These are phyloP conservation scores for Porphyrio hochstetteri DNA, from an alignment of 2,113 vertebrate genomes.

Conservation along the genomic window DNA sequence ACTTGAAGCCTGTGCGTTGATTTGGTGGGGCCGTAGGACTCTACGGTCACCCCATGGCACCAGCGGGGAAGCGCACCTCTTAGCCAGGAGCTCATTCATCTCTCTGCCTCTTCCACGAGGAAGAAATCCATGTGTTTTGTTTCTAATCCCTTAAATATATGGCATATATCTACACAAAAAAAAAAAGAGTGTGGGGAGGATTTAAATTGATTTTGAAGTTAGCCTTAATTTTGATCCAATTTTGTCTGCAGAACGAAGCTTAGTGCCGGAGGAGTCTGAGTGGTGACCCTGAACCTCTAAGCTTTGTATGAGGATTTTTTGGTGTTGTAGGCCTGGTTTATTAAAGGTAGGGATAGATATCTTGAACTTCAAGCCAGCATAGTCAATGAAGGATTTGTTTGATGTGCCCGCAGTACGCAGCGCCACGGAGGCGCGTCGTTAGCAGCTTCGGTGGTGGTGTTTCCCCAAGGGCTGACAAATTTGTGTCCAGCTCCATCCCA, in stretches of 20 bases:
- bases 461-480: conserved; percentile 45
- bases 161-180: neutral
- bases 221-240: neutral
- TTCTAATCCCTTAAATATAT: neutral
- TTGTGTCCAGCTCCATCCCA: neutral
- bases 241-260: neutral
- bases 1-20: neutral
- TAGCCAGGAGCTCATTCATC: neutral
- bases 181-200: neutral
- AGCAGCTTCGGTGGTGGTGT: neutral
- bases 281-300: neutral
- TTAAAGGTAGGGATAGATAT: conserved; percentile 38
- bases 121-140: neutral
- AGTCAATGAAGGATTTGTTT: conserved; percentile 53
- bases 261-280: neutral
- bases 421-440: neutral
- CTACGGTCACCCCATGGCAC: accelerated
- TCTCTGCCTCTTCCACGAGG: neutral
- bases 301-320: neutral
- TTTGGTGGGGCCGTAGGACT: accelerated
- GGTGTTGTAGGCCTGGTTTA: neutral
- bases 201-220: neutral
- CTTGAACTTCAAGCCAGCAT: conserved; percentile 60
- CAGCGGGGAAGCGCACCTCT: neutral
- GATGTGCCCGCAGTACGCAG: neutral